Conservation (phyloP, 2,113 vertebrate genomes). For the Pongo pygmaeus region DNA sequence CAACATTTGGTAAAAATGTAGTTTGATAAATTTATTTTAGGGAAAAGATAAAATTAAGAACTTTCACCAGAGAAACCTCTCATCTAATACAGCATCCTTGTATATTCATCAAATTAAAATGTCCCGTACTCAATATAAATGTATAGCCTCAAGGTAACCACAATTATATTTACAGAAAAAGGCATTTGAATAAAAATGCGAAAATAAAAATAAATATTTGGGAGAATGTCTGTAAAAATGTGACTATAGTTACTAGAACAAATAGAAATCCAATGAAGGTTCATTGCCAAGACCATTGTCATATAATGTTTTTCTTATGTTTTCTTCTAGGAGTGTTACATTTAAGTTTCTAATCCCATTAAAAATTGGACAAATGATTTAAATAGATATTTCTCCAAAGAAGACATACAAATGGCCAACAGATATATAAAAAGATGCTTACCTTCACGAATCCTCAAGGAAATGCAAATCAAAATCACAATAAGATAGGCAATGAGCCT, state of each 20-base stretch:
- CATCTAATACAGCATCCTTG: not conserved
- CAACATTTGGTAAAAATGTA: not conserved
- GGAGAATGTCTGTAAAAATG: not conserved
- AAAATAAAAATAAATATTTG: not conserved
- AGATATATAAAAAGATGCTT: no score
- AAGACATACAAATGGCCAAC: no score
- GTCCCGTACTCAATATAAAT: not conserved
- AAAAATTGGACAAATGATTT: no score
- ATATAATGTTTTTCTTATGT: not conserved
- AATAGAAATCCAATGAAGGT: not conserved
- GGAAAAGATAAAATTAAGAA: not conserved
- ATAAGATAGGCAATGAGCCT: no score
- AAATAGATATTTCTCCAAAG: no score
- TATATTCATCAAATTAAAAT: not conserved
- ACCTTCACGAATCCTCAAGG: no score
- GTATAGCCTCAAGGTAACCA: not conserved
- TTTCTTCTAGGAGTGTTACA: not conserved
- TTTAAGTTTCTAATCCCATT: not conserved
- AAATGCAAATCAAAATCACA: no score
- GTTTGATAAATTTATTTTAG: not conserved
- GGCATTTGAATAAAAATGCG: not conserved
- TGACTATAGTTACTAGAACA: not conserved
- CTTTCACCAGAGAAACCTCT: not conserved
- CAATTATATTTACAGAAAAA: not conserved
- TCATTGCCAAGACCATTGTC: not conserved